These are phyloP conservation scores for Ochlodes sylvanus DNA, from an alignment of 2,888 invertebrate genomes.

Conservation along the genomic window DNA sequence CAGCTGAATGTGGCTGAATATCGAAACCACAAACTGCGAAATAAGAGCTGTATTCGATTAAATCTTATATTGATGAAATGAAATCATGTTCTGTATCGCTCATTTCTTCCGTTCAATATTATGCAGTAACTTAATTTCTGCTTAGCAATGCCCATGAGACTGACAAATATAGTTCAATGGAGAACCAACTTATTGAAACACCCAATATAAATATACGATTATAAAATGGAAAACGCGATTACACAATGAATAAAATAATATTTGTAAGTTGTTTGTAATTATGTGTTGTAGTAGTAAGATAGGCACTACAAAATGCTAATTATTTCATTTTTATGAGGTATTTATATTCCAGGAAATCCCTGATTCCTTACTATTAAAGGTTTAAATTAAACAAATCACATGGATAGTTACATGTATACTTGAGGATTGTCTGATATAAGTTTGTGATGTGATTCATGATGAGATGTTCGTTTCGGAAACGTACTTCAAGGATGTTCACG, in stretches of 20 bases:
- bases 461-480: slow-evolving; percentile 18
- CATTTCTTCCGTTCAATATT: too few species aligned
- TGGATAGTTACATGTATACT: not conserved
- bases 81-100: too few species aligned
- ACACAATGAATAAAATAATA: not conserved
- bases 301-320: slow-evolving; percentile 1
- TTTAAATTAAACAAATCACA: slow-evolving; percentile 1
- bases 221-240: not conserved
- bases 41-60: too few species aligned
- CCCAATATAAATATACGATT: not conserved
- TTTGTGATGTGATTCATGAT: slow-evolving; percentile 20
- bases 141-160: slow-evolving; percentile 1
- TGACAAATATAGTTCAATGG: not conserved
- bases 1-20: too few species aligned
- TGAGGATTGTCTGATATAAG: slow-evolving; percentile 13
- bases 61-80: too few species aligned
- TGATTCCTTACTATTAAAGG: slow-evolving; percentile 2
- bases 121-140: not conserved
- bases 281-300: not conserved
- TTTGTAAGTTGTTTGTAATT: slow-evolving; percentile 2
- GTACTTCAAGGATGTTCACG: slow-evolving; percentile 28
- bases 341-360: slow-evolving; percentile 11
- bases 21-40: too few species aligned
- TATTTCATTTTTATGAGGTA: not conserved
- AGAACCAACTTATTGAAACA: not conserved